Evolutionary conservation across 2,888 invertebrate species (phyloP).

Genomic region (Melanargia galathea): DNA sequence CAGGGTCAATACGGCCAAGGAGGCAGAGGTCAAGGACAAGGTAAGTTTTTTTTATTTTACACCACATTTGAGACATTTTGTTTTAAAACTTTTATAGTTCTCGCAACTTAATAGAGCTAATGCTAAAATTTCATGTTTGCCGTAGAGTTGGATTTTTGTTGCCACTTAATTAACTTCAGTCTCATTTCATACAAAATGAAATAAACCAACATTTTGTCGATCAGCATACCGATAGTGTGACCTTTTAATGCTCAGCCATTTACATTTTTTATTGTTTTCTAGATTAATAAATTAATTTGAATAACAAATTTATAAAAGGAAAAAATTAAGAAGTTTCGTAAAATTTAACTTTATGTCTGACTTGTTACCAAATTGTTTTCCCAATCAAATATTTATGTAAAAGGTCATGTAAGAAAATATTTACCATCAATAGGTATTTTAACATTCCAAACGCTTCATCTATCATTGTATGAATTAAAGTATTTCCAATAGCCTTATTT

Average conservation of each 20-base stretch:
- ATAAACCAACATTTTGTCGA: constrained; percentile 7
- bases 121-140: too few species aligned
- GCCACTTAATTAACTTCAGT: too few species aligned
- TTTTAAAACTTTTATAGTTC: not conserved
- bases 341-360: not conserved
- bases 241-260: not conserved
- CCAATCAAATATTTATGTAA: constrained; percentile 8
- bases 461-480: not conserved
- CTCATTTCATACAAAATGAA: too few species aligned
- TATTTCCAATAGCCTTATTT: not conserved
- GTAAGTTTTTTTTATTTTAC: constrained; percentile 5
- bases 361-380: constrained; percentile 10
- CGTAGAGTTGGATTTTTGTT: too few species aligned
- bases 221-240: not conserved
- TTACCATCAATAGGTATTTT: not conserved
- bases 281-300: constrained; percentile 2
- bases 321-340: not conserved
- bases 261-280: constrained; percentile 2
- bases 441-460: not conserved
- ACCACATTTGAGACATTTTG: not conserved
- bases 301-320: constrained; percentile 5
- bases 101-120: not conserved
- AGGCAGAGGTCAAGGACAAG: constrained; percentile 45
- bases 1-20: constrained; percentile 49
- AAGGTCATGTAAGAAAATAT: not conserved